Base-by-base conservation (phyloP, 2,797 vertebrate genomes). In the Myotis vivesi region DNA sequence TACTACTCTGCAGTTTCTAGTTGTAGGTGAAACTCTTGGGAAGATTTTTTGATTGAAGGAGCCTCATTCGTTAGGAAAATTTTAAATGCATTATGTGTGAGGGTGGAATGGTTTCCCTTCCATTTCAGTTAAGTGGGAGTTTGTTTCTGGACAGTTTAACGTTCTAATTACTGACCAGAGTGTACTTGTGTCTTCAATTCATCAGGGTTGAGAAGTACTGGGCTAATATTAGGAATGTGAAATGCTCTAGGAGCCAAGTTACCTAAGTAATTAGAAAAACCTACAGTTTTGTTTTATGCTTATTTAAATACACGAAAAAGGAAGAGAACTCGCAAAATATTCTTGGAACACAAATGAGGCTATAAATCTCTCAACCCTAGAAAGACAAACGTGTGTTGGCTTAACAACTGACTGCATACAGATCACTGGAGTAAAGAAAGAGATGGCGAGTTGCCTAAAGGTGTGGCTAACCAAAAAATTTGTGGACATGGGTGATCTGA, bases 191-290 rank as follows among this genome's bases (percentile, higher is more conserved):
- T 11, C 55, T 83, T 71, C 46, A n/a, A 25, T 59, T 84, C 86
- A 59, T 82, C 9, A 57, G 44, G 15, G 53, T 4, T 23, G 13
- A 89, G 46, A 22, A 36, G 15, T 66, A 81, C 2, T 30, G n/a
- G 46, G 62, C 46, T 93, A 85, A 82, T 6, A 30, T 62, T 30
- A 30, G 59, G 36, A 17, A 89, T 51, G 30, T 62, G 19, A 89
- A 77, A 59, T 85, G 76, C 22, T 94, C 16, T 87, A 84, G n/a
- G 23, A 95, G 22, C 44, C 84, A 95, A 53, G 19, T 44, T 83
- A 25, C 23, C 53, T 4, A 88, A n/a, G 51, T 4, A 82, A n/a
- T 46, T 49, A 33, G 11, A 30, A 93, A 84, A 69, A 17, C 5
- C 41, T n/a, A 33, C 6, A 33, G 49, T 84, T 75, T 72, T 41